Percentiles rank a stretch among this genome's conserved stretches.
Conservation (phyloP, 2,113 vertebrate genomes). For the Cynopterus brachyotis region DNA sequence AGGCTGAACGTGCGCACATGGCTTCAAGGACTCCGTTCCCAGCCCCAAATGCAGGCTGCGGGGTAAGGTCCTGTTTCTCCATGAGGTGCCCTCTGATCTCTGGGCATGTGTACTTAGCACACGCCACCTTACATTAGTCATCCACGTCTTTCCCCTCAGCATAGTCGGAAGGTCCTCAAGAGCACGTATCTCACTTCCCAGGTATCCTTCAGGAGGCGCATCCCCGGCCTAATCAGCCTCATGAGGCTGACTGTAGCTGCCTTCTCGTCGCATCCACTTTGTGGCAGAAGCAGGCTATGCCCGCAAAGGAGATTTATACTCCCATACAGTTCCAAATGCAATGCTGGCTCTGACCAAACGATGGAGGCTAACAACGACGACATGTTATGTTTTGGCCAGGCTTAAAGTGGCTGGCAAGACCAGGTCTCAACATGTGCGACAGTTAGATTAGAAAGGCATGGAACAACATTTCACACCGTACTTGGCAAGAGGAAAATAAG, state of each 20-base stretch:
- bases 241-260: not conserved
- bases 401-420: slow-evolving; percentile 71
- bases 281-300: slow-evolving; percentile 32
- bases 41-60: not conserved
- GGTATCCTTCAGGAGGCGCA: not conserved
- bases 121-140: not conserved
- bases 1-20: not conserved
- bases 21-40: not conserved
- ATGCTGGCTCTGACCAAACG: slow-evolving; percentile 60
- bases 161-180: not conserved
- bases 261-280: not conserved
- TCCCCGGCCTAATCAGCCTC: not conserved
- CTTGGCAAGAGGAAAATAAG: slow-evolving; percentile 76
- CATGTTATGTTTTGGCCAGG: slow-evolving; percentile 67
- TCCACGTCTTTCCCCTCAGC: not conserved
- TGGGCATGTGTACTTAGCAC: not conserved
- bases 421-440: slow-evolving; percentile 70
- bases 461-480: slow-evolving; percentile 76
- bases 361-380: slow-evolving; percentile 70
- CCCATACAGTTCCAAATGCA: slow-evolving; percentile 64
- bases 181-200: not conserved
- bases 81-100: not conserved
- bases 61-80: not conserved
- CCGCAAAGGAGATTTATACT: slow-evolving; percentile 56
- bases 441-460: slow-evolving; percentile 79